Base-by-base conservation (phyloP, 1,140 invertebrate genomes). In the Metaphire vulgaris region DNA sequence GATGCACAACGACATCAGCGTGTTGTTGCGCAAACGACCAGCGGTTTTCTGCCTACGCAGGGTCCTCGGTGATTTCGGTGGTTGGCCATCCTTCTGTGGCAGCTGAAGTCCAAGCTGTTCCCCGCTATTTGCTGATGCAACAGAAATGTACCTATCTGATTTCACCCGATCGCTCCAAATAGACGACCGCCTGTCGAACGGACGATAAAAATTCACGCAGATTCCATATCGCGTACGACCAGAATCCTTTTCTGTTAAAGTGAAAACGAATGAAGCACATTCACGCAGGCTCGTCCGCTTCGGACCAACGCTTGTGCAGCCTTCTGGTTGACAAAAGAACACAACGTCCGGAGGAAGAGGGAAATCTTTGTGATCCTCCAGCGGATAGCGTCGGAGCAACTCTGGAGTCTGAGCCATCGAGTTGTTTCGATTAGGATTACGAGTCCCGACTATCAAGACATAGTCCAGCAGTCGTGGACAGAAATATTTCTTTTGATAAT, bases 321-420 rank as follows among this genome's bases (percentile, higher is more conserved):
- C 97, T 88, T 99, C 98, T 0, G 98, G 98, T 87, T 99, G 98
- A 85, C 98, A 99, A 87, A 99, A 99, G 84, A 97, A 98, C 6
- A 98, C 96, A 90, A 99, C 97, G 87, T 99, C 97, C 81, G 96
- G 87, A 0, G 97, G 96, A 77, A 99, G 87, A 0, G 94, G 92
- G 87, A 99, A 99, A 86, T 99, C 98, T 83, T 86, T 84, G 86
- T 99, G 97, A 87, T 99, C 96, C 79, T 97, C 94, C 6, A 94
- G 89, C 0, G 97, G 97, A 87, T 99, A 99, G n/a, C 97, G 90
- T 41, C 96, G 80, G 21, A 87, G 77, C 29, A 87, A 78, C 71
- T 87, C 85, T 28, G 86, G 86, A 6, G 84, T 84, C 75, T 86
- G 85, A 15, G 84, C 82, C 26, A 85, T 83, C 78, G 83, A 83